Percentiles rank a stretch among this genome's conserved stretches.
Evolutionary conservation across 2,888 invertebrate genomes (phyloP).

Genomic region (Gasteruption jaculator): DNA sequence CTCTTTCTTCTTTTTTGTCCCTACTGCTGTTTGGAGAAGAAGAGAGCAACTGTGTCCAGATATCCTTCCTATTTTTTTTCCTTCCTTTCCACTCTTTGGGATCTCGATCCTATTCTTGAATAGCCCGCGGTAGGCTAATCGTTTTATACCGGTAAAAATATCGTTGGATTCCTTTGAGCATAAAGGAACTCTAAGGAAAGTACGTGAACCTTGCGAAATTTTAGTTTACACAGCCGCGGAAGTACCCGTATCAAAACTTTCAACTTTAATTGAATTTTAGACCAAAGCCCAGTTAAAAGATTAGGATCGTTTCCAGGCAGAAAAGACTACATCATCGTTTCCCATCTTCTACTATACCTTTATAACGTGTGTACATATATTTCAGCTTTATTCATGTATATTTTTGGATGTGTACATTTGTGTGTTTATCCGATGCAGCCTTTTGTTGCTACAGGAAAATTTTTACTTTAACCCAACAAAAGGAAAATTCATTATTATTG

Average conservation of each 20-base stretch:
- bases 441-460: too few species aligned
- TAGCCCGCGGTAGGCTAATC: slow-evolving; percentile 34
- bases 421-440: too few species aligned
- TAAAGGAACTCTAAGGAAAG: slow-evolving; percentile 39
- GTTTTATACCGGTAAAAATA: slow-evolving; percentile 29
- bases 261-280: slow-evolving; percentile 52
- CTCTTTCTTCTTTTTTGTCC: not conserved
- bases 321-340: too few species aligned
- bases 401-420: too few species aligned
- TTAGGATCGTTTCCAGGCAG: slow-evolving; percentile 47
- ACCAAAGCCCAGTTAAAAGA: slow-evolving; percentile 37
- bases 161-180: slow-evolving; percentile 17
- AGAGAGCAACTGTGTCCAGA: slow-evolving; percentile 20
- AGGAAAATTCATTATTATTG: too few species aligned
- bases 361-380: too few species aligned
- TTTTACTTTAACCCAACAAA: too few species aligned
- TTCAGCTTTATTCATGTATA: too few species aligned
- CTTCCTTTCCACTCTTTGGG: too few species aligned
- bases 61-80: too few species aligned
- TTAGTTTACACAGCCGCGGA: slow-evolving; percentile 51
- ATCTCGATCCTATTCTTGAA: slow-evolving; percentile 22
- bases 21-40: too few species aligned
- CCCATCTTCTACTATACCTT: too few species aligned
- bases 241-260: slow-evolving; percentile 50
- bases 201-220: slow-evolving; percentile 50